These are phyloP conservation scores for Tetragnatha montana DNA, from an alignment of 2,888 invertebrate genomes.

Conservation along the genomic window DNA sequence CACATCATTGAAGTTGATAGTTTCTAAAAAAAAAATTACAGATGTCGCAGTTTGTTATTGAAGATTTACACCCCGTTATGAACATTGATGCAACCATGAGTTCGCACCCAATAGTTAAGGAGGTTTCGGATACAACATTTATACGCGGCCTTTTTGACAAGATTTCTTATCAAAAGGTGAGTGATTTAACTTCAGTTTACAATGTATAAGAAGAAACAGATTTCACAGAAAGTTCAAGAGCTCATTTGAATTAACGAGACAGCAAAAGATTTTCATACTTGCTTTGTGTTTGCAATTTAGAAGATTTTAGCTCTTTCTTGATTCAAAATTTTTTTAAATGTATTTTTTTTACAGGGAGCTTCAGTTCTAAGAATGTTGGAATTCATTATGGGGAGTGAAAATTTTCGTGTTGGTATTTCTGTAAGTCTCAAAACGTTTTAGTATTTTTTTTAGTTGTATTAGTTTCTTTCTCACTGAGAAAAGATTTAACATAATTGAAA, in stretches of 20 bases:
- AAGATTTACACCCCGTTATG: conserved; percentile 85
- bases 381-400: conserved; percentile 83
- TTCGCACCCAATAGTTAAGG: conserved; percentile 93
- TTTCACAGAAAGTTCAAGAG: too few relatives aligned
- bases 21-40: conserved; percentile 76
- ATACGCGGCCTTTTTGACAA: conserved; percentile 93
- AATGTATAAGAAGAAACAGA: too few relatives aligned
- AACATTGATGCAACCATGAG: conserved; percentile 86
- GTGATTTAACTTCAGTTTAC: too few relatives aligned
- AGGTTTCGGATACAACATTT: conserved; percentile 90
- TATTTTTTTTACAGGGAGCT: conserved; percentile 81
- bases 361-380: conserved; percentile 92
- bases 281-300: too few relatives aligned
- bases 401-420: conserved; percentile 80
- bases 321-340: background rate
- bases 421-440: conserved; percentile 72
- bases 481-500: background rate
- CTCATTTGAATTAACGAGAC: background rate
- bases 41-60: conserved; percentile 86
- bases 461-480: background rate
- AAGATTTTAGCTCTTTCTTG: background rate
- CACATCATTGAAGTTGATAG: background rate
- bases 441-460: background rate
- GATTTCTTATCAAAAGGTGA: conserved; percentile 91
- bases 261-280: too few relatives aligned